Conservation (phyloP, 2,888 invertebrate species). For the Drosophila quinaria region DNA sequence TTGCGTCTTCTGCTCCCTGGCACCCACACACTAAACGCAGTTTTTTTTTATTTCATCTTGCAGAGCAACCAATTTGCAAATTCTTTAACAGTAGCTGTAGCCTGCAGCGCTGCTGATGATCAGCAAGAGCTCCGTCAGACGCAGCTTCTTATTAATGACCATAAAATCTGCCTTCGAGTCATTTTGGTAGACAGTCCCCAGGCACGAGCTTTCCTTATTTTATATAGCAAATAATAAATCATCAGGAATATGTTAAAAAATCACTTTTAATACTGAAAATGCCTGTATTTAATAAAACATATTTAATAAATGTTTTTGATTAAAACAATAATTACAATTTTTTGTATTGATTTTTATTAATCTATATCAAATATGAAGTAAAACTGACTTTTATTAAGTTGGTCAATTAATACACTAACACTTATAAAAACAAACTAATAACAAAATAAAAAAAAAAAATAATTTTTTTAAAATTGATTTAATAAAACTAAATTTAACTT, state of each 20-base stretch:
- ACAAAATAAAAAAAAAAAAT: background rate
- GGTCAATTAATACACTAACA: background rate
- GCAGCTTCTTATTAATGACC: slow-evolving; percentile 72
- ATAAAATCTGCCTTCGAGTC: slow-evolving; percentile 82
- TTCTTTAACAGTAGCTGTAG: slow-evolving; percentile 52
- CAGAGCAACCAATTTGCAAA: slow-evolving; percentile 52
- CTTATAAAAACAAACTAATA: background rate
- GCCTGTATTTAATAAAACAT: background rate
- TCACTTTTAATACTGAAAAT: background rate
- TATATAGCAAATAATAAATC: slow-evolving; percentile 18
- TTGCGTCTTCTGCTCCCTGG: slow-evolving; percentile 43
- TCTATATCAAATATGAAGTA: background rate
- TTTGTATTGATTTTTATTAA: background rate
- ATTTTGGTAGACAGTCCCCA: slow-evolving; percentile 62
- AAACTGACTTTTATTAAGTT: background rate
- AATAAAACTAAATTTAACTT: too few species aligned
- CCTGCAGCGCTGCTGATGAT: slow-evolving; percentile 5
- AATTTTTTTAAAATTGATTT: too few species aligned
- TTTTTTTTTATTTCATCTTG: slow-evolving; percentile 60
- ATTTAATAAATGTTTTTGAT: background rate
- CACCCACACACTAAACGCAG: slow-evolving; percentile 70
- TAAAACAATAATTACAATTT: too few species aligned
- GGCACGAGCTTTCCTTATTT: slow-evolving; percentile 55
- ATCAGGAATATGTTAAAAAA: background rate
- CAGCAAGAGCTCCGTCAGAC: slow-evolving; percentile 34